Evolutionary conservation across 2,113 vertebrate genomes (phyloP).

Genomic region (Dicrurus megarhynchus): DNA sequence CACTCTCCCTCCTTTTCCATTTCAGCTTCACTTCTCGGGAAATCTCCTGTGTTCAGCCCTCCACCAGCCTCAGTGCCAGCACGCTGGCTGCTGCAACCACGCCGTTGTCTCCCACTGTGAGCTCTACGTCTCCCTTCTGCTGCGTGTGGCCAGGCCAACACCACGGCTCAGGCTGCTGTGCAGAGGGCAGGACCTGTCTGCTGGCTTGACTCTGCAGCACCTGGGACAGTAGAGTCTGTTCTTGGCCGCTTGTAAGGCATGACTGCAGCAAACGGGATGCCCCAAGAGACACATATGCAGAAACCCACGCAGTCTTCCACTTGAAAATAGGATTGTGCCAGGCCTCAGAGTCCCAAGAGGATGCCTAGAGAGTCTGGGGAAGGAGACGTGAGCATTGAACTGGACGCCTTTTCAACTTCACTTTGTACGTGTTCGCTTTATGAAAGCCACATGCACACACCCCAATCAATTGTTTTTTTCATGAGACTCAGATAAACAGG

Average conservation of each 20-base stretch:
- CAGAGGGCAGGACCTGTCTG: neutral
- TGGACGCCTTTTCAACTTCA: neutral
- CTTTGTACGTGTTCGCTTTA: neutral
- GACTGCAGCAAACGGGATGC: rapidly evolving
- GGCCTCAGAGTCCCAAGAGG: neutral
- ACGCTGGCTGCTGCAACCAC: rapidly evolving
- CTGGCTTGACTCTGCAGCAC: neutral
- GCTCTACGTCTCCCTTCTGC: neutral
- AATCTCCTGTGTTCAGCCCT: neutral
- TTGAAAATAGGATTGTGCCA: neutral
- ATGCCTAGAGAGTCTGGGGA: neutral
- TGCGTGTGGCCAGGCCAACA: rapidly evolving
- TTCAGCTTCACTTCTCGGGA: neutral
- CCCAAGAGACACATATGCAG: neutral
- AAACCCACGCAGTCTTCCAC: neutral
- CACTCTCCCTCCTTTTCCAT: neutral
- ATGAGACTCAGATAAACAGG: neutral
- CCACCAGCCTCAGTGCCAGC: neutral
- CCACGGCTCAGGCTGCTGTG: rapidly evolving
- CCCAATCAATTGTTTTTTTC: neutral
- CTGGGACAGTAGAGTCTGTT: rapidly evolving
- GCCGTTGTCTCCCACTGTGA: rapidly evolving
- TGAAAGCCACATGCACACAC: neutral
- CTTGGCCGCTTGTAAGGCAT: neutral
- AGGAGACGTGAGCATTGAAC: neutral